Evolutionary conservation across 2,797 vertebrate genomes (phyloP).

Genomic region (Galago senegalensis): DNA sequence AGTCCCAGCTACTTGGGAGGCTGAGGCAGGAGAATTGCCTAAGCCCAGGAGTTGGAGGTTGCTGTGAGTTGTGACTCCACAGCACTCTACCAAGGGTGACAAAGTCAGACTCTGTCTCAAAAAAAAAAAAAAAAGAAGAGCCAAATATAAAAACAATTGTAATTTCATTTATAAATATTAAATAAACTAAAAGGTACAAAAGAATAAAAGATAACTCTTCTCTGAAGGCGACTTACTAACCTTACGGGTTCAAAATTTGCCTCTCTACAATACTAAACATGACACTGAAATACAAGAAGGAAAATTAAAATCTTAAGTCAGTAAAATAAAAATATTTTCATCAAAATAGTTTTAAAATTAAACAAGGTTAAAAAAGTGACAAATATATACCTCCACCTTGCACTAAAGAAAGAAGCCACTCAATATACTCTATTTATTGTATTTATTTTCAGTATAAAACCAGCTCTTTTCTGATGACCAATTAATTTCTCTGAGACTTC

Average conservation of each 20-base stretch:
- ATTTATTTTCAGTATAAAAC: slow-evolving; percentile 35
- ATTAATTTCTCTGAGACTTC: slow-evolving; percentile 24
- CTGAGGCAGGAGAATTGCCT: too few species aligned
- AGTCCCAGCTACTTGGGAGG: too few species aligned
- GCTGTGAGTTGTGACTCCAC: too few species aligned
- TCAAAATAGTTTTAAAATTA: slow-evolving; percentile 56
- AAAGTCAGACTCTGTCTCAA: too few species aligned
- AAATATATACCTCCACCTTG: neutral
- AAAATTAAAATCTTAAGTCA: neutral
- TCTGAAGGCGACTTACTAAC: neutral
- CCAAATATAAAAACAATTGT: neutral
- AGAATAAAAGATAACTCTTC: slow-evolving; percentile 9
- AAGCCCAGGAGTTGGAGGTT: too few species aligned
- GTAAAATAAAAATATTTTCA: slow-evolving; percentile 2
- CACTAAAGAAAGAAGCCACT: slow-evolving; percentile 21
- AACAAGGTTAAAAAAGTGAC: slow-evolving; percentile 21
- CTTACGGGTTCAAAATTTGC: neutral
- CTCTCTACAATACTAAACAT: slow-evolving; percentile 1
- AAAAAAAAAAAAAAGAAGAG: neutral
- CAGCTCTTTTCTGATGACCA: neutral
- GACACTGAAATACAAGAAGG: neutral
- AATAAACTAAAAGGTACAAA: neutral
- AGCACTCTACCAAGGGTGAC: too few species aligned
- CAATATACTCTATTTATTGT: neutral
- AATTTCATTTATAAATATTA: slow-evolving; percentile 35